Conservation (phyloP, 2,888 invertebrate species). For the Torymus tubicola region DNA sequence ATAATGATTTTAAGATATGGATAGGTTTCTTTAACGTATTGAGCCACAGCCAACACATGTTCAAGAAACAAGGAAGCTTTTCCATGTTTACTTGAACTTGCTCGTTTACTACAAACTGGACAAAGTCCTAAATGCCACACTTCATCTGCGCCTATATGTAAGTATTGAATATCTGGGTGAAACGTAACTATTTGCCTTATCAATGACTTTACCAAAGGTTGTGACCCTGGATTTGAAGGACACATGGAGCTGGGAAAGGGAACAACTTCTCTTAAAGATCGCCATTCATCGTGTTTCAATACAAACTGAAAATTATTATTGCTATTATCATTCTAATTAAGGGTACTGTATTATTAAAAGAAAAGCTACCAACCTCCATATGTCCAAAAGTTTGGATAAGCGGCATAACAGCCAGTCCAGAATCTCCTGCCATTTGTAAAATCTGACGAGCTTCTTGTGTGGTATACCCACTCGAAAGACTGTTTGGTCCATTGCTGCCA, state of each 20-base stretch:
- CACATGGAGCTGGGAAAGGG: conserved; percentile 85
- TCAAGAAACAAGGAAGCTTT: conserved; percentile 81
- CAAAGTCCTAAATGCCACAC: conserved; percentile 86
- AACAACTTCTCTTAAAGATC: conserved; percentile 82
- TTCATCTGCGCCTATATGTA: conserved; percentile 92
- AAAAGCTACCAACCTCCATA: conserved; percentile 79
- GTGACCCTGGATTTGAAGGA: conserved; percentile 82
- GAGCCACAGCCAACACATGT: conserved; percentile 82
- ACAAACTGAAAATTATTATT: conserved; percentile 79
- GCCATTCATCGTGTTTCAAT: conserved; percentile 84
- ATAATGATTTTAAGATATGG: conserved; percentile 83
- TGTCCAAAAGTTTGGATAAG: conserved; percentile 93
- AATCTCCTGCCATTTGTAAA: conserved; percentile 81
- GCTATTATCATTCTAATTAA: too few relatives aligned
- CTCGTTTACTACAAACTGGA: conserved; percentile 78
- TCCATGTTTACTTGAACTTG: conserved; percentile 77
- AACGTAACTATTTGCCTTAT: conserved; percentile 84
- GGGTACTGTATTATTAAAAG: too few relatives aligned
- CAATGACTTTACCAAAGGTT: conserved; percentile 82
- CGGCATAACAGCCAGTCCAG: conserved; percentile 85
- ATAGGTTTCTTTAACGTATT: conserved; percentile 80
- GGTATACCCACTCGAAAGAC: conserved; percentile 80
- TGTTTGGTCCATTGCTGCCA: conserved; percentile 77
- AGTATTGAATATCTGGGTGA: conserved; percentile 82
- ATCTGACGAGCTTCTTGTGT: conserved; percentile 83